phyloP scores from a whole-genome alignment of 2,888 invertebrate genomes.

The Drosophila pseudotakahashii region DNA sequence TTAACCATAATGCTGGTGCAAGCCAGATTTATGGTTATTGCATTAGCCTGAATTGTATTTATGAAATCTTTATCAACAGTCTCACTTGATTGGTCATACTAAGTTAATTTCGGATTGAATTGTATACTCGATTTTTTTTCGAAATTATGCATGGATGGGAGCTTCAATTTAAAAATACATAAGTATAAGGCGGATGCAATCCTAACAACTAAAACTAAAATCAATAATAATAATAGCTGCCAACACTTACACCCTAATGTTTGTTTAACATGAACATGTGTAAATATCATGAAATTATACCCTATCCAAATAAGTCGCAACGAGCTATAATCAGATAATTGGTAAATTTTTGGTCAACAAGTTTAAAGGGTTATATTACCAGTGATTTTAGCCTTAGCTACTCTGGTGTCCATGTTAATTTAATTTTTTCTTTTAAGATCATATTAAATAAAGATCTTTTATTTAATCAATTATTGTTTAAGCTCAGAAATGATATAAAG shows the following conservation, averaged over 20 bases:
- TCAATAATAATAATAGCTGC: constrained; percentile 8
- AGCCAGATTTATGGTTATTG: constrained; percentile 34
- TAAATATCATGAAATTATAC: not conserved
- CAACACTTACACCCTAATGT: constrained; percentile 2
- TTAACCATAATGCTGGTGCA: constrained; percentile 16
- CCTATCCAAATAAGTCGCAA: not conserved
- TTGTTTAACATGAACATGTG: constrained; percentile 8
- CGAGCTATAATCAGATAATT: not conserved
- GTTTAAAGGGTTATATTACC: too few relatives aligned
- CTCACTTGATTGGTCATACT: constrained; percentile 18
- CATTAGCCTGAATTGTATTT: constrained; percentile 17
- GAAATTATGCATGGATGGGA: not conserved
- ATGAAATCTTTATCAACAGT: constrained; percentile 23
- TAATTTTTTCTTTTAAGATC: too few relatives aligned
- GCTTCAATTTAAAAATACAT: too few relatives aligned
- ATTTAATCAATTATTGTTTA: too few relatives aligned
- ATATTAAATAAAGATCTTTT: too few relatives aligned
- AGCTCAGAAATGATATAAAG: too few relatives aligned
- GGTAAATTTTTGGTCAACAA: not conserved
- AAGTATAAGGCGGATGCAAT: too few relatives aligned
- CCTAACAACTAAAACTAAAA: not conserved
- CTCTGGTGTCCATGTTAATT: too few relatives aligned
- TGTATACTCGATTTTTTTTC: not conserved
- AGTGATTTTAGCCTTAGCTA: too few relatives aligned
- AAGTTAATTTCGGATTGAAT: not conserved